Conservation (phyloP, 2,113 vertebrate genomes). For the Epinephelus moara region DNA sequence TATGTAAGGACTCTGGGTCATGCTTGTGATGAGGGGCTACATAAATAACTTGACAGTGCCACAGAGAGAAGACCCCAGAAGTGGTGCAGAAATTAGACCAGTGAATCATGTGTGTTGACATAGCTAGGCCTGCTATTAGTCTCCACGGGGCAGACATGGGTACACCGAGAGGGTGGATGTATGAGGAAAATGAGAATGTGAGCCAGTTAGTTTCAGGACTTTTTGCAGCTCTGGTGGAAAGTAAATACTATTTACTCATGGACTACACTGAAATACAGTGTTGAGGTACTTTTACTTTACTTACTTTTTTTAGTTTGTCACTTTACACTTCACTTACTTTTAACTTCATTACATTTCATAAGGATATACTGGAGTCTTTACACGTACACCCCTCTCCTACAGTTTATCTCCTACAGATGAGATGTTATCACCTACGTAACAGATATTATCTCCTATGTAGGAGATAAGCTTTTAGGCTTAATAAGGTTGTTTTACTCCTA, state of each 20-base stretch:
- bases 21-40: neutral
- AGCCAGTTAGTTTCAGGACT: neutral
- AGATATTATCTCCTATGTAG: too few relatives aligned
- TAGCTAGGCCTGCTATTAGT: neutral
- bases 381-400: too few relatives aligned
- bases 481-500: too few relatives aligned
- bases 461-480: too few relatives aligned
- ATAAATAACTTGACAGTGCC: conserved; percentile 6
- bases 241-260: neutral
- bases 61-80: conserved; percentile 5
- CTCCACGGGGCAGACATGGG: conserved; percentile 27
- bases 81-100: conserved; percentile 20
- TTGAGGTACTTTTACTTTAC: neutral
- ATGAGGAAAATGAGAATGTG: conserved; percentile 10
- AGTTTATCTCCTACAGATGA: too few relatives aligned
- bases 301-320: neutral
- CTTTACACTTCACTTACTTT: neutral
- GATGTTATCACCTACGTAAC: too few relatives aligned
- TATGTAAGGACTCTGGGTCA: neutral
- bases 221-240: neutral
- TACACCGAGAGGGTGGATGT: neutral
- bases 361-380: neutral
- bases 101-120: conserved; percentile 34
- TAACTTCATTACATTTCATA: neutral
- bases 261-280: neutral